phyloP scores from a whole-genome alignment of 2,888 invertebrate genomes.

The Myopa tessellatipennis region DNA sequence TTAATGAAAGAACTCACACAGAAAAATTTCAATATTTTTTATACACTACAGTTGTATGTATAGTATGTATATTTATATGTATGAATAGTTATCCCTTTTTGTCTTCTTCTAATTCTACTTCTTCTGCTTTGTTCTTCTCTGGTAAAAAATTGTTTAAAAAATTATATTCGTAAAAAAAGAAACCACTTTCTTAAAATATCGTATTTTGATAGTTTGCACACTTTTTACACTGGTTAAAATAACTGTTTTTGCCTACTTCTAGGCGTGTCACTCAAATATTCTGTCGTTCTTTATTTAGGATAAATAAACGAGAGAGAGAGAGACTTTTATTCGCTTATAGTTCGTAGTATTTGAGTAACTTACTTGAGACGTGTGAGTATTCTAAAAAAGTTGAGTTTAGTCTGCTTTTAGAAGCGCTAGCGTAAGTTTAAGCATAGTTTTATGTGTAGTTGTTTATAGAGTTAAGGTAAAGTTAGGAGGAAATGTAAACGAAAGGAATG shows the following conservation, averaged over 20 bases:
- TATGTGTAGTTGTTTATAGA: constrained; percentile 35
- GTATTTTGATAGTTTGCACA: neutral
- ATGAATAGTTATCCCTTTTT: constrained; percentile 34
- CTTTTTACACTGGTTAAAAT: neutral
- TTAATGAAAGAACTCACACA: neutral
- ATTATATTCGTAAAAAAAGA: neutral
- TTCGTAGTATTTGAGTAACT: constrained; percentile 1
- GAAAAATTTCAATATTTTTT: neutral
- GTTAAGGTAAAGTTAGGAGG: neutral
- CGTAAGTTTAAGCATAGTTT: constrained; percentile 47
- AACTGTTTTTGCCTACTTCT: neutral
- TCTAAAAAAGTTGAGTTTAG: constrained; percentile 39
- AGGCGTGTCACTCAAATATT: neutral
- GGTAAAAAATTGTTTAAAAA: neutral
- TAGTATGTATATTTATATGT: constrained; percentile 5
- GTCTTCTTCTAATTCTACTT: constrained; percentile 10
- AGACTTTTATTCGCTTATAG: neutral
- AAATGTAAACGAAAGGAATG: neutral
- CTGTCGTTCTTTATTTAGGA: neutral
- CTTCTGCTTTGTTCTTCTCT: neutral
- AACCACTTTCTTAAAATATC: neutral
- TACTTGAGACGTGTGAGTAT: constrained; percentile 41
- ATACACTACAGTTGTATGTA: neutral
- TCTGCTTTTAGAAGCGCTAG: constrained; percentile 39
- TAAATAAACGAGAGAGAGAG: neutral